Evolutionary conservation across 2,113 vertebrate species (phyloP), one percentile per base, ranked within the genome.

Genomic region (Labeo catla): DNA sequence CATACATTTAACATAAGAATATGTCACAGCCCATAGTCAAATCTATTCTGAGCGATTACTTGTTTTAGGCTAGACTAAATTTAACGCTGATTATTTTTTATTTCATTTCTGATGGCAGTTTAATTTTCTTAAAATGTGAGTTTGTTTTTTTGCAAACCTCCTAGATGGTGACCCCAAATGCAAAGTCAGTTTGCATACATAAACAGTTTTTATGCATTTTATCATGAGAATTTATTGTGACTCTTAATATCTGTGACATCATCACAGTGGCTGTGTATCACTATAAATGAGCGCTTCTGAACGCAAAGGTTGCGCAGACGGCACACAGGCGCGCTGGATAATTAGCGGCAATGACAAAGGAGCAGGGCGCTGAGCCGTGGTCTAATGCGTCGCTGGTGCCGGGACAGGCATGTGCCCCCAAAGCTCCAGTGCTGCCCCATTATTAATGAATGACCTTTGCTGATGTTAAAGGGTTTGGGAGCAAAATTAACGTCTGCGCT

Each of bases 371-470:
- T 87, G 89, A 91, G 89, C 81, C 85, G 6, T 89, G 89, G 70
- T 80, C 87, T 90, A 92, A 92, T 90, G 88, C 80, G 79, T 80
- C 81, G 87, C 76, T 85, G 88, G 88, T 86, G 85, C 78, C 84
- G 87, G 88, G 85, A 89, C 87, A 85, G 81, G 81, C 86, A 86
- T 87, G 86, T 87, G 90, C 85, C 88, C 68, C 86, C 89, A 86
- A 63, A 89, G 85, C 83, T 84, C 79, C 87, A 81, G 63, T 68
- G 77, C 86, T 90, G 61, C 76, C 89, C 89, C 76, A 81, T 91
- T 92, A 92, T 92, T 90, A 92, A 92, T 92, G 91, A 85, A 89
- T 91, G 90, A 92, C 91, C 89, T 92, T 92, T 92, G 86, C 85
- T 61, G 86, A 89, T 79, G 76, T 89, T 91, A 90, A 87, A 89